A percentile compares a stretch with the other conserved stretches of the same genome.
Evolutionary conservation across 2,888 invertebrate genomes (phyloP).

Genomic region (Cerastis leucographa): DNA sequence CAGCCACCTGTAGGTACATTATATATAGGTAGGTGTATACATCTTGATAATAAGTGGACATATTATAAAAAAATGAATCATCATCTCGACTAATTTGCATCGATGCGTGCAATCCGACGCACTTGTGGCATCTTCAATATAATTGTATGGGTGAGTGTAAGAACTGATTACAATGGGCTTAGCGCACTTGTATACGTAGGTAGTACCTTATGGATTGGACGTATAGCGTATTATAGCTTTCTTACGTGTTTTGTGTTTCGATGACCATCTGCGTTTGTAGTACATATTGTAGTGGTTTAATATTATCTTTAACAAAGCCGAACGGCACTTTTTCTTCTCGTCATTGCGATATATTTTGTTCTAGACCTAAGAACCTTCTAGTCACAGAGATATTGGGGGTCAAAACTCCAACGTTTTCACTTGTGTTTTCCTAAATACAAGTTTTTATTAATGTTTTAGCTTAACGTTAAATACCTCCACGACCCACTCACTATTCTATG

Average conservation of each 20-base stretch:
- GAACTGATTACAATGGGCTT: constrained; percentile 51
- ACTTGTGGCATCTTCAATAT: constrained; percentile 61
- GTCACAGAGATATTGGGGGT: too few relatives aligned
- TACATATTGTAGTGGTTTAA: not conserved
- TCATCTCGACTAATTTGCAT: constrained; percentile 84
- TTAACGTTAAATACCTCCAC: too few relatives aligned
- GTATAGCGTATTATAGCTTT: not conserved
- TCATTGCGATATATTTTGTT: too few relatives aligned
- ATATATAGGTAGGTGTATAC: constrained; percentile 40
- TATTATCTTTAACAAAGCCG: not conserved
- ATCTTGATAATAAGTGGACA: constrained; percentile 72
- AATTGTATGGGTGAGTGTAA: constrained; percentile 61
- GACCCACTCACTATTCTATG: too few relatives aligned
- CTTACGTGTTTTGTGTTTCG: constrained; percentile 11
- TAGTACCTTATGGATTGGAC: constrained; percentile 10
- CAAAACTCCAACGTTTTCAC: too few relatives aligned
- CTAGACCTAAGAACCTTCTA: too few relatives aligned
- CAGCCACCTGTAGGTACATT: constrained; percentile 52
- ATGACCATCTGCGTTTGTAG: constrained; percentile 4
- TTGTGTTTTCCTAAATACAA: too few relatives aligned
- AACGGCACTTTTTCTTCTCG: too few relatives aligned
- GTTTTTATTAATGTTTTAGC: too few relatives aligned
- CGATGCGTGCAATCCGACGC: constrained; percentile 64
- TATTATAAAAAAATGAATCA: constrained; percentile 73
- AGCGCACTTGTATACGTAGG: constrained; percentile 7